Conservation (phyloP, 2,113 vertebrate genomes). For the Cyanoramphus novaezelandiae region DNA sequence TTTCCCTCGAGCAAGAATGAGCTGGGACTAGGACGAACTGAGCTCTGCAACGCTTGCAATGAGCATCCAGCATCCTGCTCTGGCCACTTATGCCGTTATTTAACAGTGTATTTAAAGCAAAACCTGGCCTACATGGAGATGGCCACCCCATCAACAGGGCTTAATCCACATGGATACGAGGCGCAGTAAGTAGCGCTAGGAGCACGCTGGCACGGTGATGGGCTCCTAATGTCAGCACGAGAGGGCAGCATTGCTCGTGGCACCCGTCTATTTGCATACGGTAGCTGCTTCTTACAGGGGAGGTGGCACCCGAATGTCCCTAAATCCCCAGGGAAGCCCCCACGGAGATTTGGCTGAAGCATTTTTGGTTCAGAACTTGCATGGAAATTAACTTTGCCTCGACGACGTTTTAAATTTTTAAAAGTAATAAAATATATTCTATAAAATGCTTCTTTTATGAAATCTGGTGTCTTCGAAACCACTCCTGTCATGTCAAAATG, state of each 20-base stretch:
- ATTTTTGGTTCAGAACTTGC: accelerated
- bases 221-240: neutral
- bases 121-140: accelerated
- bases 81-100: neutral
- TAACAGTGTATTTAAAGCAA: neutral
- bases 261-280: neutral
- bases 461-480: neutral
- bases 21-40: neutral
- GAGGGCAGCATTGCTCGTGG: neutral
- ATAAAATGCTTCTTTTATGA: accelerated
- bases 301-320: neutral
- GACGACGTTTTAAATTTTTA: neutral
- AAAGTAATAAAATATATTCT: neutral
- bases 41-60: accelerated
- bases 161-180: neutral
- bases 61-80: neutral
- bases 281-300: neutral
- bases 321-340: neutral
- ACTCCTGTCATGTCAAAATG: neutral
- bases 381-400: neutral
- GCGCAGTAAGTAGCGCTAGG: neutral
- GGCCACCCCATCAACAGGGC: accelerated
- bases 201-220: neutral
- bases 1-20: neutral
- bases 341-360: accelerated